Evolutionary conservation across 1,140 invertebrate species (phyloP).

Genomic region (Platyscapa corneri): DNA sequence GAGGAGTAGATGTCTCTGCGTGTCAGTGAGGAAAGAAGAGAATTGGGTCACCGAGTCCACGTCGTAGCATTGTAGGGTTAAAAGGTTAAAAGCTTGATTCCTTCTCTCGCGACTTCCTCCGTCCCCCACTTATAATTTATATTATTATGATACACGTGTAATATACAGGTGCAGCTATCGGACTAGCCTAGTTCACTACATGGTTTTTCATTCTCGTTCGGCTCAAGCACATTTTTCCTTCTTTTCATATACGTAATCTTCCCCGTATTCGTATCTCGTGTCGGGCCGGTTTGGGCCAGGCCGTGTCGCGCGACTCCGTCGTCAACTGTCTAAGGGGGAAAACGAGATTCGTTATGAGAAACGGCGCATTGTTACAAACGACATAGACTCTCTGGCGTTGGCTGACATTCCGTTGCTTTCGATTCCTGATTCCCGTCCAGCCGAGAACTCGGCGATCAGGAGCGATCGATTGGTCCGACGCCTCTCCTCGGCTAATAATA

Average conservation of each 20-base stretch:
- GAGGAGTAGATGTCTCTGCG: neutral
- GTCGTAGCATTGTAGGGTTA: slow-evolving; percentile 37
- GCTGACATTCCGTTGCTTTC: neutral
- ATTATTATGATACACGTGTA: slow-evolving; percentile 54
- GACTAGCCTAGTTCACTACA: slow-evolving; percentile 56
- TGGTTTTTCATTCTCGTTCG: slow-evolving; percentile 44
- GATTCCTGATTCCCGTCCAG: too few species aligned
- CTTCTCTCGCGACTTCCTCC: slow-evolving; percentile 24
- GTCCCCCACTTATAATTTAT: slow-evolving; percentile 44
- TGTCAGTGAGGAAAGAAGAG: slow-evolving; percentile 25
- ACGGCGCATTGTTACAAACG: neutral
- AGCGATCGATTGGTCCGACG: too few species aligned
- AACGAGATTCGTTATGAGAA: neutral
- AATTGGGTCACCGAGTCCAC: slow-evolving; percentile 15
- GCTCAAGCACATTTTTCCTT: slow-evolving; percentile 3
- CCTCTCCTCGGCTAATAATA: too few species aligned
- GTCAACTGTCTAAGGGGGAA: too few species aligned
- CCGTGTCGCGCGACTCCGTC: too few species aligned
- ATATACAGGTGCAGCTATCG: slow-evolving; percentile 55
- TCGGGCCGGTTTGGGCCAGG: too few species aligned
- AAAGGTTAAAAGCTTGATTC: slow-evolving; percentile 31
- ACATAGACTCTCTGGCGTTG: neutral
- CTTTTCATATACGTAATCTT: neutral
- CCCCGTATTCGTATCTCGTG: too few species aligned
- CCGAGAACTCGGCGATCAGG: too few species aligned